These are phyloP conservation scores for Oreohelix idahoensis DNA, from an alignment of 1,140 invertebrate genomes.

Conservation along the genomic window DNA sequence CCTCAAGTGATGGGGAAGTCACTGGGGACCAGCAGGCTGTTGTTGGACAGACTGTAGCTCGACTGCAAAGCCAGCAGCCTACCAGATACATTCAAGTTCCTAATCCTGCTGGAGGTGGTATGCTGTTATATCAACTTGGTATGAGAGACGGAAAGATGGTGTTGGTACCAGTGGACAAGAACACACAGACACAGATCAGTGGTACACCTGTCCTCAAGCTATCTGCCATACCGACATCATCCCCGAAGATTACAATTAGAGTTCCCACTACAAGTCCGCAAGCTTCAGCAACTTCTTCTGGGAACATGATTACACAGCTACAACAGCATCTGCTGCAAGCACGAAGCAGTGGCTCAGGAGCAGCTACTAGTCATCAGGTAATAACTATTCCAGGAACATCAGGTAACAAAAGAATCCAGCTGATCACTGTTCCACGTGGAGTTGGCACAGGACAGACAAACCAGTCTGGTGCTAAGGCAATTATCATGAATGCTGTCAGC, in stretches of 20 bases:
- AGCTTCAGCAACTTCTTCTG: not conserved
- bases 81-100: conserved; percentile 28
- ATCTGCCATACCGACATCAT: not conserved
- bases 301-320: not conserved
- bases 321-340: conserved; percentile 15
- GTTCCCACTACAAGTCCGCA: not conserved
- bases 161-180: conserved; percentile 31
- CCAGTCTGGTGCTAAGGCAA: conserved; percentile 9
- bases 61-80: not conserved
- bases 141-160: conserved; percentile 30
- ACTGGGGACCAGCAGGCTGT: no score
- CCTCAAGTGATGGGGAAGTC: no score
- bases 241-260: conserved; percentile 21
- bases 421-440: conserved; percentile 29
- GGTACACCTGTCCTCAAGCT: not conserved
- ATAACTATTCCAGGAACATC: conserved; percentile 26
- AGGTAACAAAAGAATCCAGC: conserved; percentile 25
- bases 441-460: not conserved
- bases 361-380: no score
- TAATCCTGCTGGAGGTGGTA: conserved; percentile 7
- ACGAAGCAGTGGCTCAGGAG: not conserved
- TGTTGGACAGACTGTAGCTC: not conserved
- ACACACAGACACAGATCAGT: not conserved
- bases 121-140: conserved; percentile 10
- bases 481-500: not conserved